Percentiles rank a stretch among this genome's conserved stretches.
Conservation (phyloP, 2,888 invertebrate species). For the Nebria salina region DNA sequence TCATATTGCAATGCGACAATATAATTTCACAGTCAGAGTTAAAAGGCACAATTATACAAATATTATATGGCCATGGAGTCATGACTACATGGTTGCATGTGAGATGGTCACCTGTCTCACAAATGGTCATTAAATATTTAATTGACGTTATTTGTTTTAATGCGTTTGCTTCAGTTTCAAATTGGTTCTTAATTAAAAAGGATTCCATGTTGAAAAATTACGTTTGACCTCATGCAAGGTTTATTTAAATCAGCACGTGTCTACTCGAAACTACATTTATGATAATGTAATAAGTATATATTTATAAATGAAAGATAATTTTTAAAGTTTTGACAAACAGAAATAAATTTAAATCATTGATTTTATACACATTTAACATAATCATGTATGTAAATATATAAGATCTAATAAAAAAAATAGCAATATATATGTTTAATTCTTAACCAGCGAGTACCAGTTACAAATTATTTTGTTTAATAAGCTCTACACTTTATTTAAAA, state of each 20-base stretch:
- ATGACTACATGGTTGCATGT: constrained; percentile 3
- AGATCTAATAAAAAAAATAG: too few relatives aligned
- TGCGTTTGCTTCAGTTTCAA: not conserved
- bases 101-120: not conserved
- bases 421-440: too few relatives aligned
- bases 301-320: not conserved
- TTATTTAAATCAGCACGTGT: not conserved
- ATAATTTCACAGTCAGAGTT: constrained; percentile 41
- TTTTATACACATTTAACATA: too few relatives aligned
- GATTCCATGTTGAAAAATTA: not conserved
- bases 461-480: too few relatives aligned
- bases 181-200: not conserved
- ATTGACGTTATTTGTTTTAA: not conserved
- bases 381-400: too few relatives aligned
- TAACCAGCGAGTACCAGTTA: too few relatives aligned
- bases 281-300: too few relatives aligned
- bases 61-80: constrained; percentile 29
- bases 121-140: not conserved
- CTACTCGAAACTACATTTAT: not conserved
- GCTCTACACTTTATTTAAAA: too few relatives aligned
- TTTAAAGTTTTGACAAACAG: not conserved
- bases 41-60: not conserved
- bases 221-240: not conserved
- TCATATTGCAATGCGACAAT: constrained; percentile 26
- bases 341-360: not conserved